Evolutionary conservation across 2,888 invertebrate species (phyloP), one percentile per base, ranked within the genome.

Genomic region (Sussaba pulchella): DNA sequence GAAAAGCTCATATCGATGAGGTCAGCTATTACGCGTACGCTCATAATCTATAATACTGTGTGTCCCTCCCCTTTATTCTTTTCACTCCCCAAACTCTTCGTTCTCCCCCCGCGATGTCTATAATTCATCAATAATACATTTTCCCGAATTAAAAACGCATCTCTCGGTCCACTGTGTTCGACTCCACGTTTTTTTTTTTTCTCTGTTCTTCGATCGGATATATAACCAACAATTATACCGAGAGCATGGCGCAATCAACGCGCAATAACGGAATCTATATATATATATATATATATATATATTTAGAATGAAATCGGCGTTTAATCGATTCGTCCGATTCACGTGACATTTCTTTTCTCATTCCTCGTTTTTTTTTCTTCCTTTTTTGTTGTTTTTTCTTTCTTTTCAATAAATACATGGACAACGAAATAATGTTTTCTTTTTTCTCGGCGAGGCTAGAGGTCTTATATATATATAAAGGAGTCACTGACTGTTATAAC

Each of bases 401-500:
- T 73, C 41, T 71, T 31, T 52, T 72, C 69, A 66, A 71, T 66
- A 78, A 75, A 78, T 72, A 77, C 64, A 69, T 69, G 72, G 76
- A 79, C 73, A 79, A 76, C 63, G 76, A 72, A 78, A 74, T 75
- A 78, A 75, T 79, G 61, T 71, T 14, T n/a, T 43, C 75, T 54
- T 71, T 14, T 5, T 43, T 74, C 67, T 64, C 75, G 82, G 73
- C 79, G 81, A 84, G 84, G 83, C 83, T 84, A 80, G 78, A 82
- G 82, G 81, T 81, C 78, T 80, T 73, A 81, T 76, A 87, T 87
- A 89, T 87, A 87, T 31, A 31, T 31, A 31, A 86, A 88, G 88
- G 86, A 88, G 86, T 88, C 88, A 87, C 86, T 87, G 87, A 88
- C 86, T 86, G 84, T 84, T 85, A 87, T 88, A 89, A 89, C 87